Conservation (phyloP, 2,113 vertebrate species). For the Nothoprocta perdicaria region DNA sequence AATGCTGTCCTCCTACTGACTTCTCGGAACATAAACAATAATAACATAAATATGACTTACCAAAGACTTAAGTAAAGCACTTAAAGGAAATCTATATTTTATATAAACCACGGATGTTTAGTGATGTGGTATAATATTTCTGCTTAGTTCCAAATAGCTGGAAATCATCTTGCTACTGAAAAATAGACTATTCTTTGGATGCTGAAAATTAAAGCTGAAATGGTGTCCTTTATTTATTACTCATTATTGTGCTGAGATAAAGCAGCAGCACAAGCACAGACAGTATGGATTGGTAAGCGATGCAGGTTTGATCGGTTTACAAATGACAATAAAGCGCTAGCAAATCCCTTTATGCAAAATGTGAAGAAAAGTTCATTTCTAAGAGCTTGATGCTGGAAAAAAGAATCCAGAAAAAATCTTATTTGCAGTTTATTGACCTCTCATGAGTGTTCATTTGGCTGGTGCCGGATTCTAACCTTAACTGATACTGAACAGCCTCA, state of each 20-base stretch:
- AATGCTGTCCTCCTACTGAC: conserved; percentile 48
- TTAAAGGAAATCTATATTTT: conserved; percentile 82
- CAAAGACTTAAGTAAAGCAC: conserved; percentile 72
- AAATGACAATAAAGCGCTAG: not conserved
- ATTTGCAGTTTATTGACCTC: conserved; percentile 45
- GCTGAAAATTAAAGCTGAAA: conserved; percentile 21
- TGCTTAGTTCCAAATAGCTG: conserved; percentile 60
- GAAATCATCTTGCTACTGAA: conserved; percentile 45
- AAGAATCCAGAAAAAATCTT: not conserved
- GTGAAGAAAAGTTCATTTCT: conserved; percentile 1
- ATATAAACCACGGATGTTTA: conserved; percentile 76
- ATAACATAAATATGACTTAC: conserved; percentile 70
- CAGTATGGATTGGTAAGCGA: not conserved
- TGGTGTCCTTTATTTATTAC: not conserved
- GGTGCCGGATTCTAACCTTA: conserved; percentile 38
- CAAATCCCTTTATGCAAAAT: not conserved
- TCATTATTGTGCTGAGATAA: not conserved
- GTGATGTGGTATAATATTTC: conserved; percentile 44
- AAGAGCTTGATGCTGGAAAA: not conserved
- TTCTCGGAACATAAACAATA: conserved; percentile 80
- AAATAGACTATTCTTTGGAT: not conserved
- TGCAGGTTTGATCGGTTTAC: not conserved
- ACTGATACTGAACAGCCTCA: conserved; percentile 57
- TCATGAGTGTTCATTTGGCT: not conserved
- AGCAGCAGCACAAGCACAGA: not conserved